Evolutionary conservation across 2,888 invertebrate genomes (phyloP), one percentile per base, ranked within the genome.

Genomic region (Conus canariensis): DNA sequence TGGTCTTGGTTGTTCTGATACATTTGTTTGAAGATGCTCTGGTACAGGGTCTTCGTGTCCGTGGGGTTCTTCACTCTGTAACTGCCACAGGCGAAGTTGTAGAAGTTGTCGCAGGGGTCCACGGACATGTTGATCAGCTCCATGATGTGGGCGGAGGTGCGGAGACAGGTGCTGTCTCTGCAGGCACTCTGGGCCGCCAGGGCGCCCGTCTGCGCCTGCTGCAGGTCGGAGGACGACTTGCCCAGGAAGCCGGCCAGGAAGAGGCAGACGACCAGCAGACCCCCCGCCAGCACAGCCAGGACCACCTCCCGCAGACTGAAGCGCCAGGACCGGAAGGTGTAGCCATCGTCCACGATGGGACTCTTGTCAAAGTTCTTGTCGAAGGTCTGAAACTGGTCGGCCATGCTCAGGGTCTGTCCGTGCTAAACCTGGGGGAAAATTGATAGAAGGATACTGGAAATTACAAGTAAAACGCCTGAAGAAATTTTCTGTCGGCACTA

Each of bases 21-120:
- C 67, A 95, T 90, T 82, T 94, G 93, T 74, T 91, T 88, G n/a
- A 92, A 91, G 5, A 94, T 91, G 10, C 92, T 94, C 59, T 92
- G 87, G 45, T 93, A 92, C 12, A 90, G 87, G 16, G 92, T 87
- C 88, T 94, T 93, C 0, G 93, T 91, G 82, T 93, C 92, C 22
- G 94, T 89, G 0, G 94, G 94, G 83, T 94, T 93, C 25, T 90
- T 64, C 16, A 95, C 95, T 45, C 97, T 93, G 97, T 97, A 97
- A 59, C 97, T 96, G 2, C 97, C 97, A 97, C 95, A 95, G 6
- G 94, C 94, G 85, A 94, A 95, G 80, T 94, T 90, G 93, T 91
- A 94, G 88, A 95, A 97, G 93, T 97, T 96, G 16, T 96, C 95
- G 94, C 97, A 97, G 3, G 97, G 97, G 77, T 95, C 93, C 0